Evolutionary conservation across 2,888 invertebrate genomes (phyloP), one percentile per base, ranked within the genome.

Genomic region (Heliconius ismenius): DNA sequence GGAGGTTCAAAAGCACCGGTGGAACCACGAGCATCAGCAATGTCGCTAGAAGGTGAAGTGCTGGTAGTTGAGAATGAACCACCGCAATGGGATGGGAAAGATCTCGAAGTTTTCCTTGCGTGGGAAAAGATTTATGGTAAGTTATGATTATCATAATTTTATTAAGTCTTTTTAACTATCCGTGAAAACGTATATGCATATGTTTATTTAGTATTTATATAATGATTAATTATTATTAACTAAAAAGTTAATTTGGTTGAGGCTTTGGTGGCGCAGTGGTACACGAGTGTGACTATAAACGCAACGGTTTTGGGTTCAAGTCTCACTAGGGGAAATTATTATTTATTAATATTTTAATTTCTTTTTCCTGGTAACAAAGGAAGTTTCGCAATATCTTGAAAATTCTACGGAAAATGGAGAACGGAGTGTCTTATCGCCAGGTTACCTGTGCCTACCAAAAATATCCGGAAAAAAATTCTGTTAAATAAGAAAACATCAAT

Each of bases 1-100:
- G 96, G 96, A 62, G 96, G 95, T 1, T 95, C 95, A 11, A 95
- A 95, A 83, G 96, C 96, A 39, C 95, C 95, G 58, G 95, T 96
- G 64, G 95, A 96, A 81, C 95, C 95, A 0, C 91, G 94, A 75
- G 95, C 95, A 4, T 93, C 95, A 67, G 95, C 95, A 4, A 86
- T 91, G 9, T 92, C 95, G 3, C 87, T 96, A 63, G 95, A 95
- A 86, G 96, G 96, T 13, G 96, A 96, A 86, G 95, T 96, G n/a
- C 86, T 96, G 64, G 94, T 96, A 36, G 94, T 95, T 76, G 95
- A 96, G 84, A 95, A 95, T 81, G 93, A 95, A 78, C 95, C 95
- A 0, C 89, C 92, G 11, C 92, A 90, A 79, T 95, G 94, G 92
- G 95, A 95, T 82, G 94, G 95, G 73, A 92, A 92, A 72, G 95